Base-by-base conservation (phyloP, 2,113 vertebrate species). In the Mixornis gularis region DNA sequence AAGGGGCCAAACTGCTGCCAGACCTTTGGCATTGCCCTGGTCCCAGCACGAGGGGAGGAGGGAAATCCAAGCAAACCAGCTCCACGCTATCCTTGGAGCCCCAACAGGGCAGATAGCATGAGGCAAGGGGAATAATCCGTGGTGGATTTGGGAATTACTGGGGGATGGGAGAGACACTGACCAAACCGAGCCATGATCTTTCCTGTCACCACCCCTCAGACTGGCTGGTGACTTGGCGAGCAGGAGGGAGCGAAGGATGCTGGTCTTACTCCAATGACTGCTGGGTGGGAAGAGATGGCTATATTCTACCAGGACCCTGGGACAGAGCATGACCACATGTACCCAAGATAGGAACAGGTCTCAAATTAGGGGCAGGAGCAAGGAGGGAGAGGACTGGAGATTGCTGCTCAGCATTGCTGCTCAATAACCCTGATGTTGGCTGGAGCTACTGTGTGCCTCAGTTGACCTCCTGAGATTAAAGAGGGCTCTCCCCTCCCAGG, bases 311-410 rank as follows among this genome's bases (percentile, higher is more conserved):
- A 30, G 12, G 43, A 62, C 43, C 25, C 43, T 76, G 53, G 40
- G 20, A 36, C 20, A 17, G 30, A 44, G 53, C 38, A 32, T 2
- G 2, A n/a, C 29, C 3, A 5, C 6, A 0, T 8, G 22, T 17
- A n/a, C 13, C 48, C 48, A 3, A 22, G 12, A 10, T 24, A n/a
- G 34, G 53, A 65, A 22, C 38, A 1, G 12, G 9, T 40, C 32
- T 51, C 32, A 41, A n/a, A 69, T 1, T 0, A 0, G 25, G 29
- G 36, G 10, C 41, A 65, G 55, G 73, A 81, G 20, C 0, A 2
- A 60, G 53, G 3, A 4, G 34, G 30, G 38, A 3, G 4, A 84
- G 17, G 69, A 25, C 64, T 4, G 8, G 63, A 64, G 22, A 36
- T 40, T 73, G 49, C 38, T 69, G 36, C 32, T 79, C 0, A 1